A percentile compares a stretch with the other conserved stretches of the same genome.
Conservation (phyloP, 2,797 vertebrate genomes). For the Mallotus villosus region DNA sequence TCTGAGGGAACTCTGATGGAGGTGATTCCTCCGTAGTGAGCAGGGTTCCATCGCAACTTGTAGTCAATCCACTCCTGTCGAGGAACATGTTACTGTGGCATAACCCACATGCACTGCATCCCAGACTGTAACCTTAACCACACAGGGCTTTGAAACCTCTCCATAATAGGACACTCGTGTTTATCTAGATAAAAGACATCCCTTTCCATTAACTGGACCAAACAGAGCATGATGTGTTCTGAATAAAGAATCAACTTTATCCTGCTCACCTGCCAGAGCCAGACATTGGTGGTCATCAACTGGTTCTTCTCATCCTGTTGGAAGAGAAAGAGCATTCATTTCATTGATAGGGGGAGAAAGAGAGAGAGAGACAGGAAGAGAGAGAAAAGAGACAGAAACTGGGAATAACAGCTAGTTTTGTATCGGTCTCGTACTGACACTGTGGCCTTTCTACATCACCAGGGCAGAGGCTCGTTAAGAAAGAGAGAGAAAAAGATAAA, state of each 20-base stretch:
- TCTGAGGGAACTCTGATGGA: conserved; percentile 94
- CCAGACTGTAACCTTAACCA: background rate
- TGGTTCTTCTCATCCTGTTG: conserved; percentile 97
- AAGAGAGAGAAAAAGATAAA: conserved; percentile 3
- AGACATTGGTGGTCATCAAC: conserved; percentile 97
- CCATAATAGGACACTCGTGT: background rate
- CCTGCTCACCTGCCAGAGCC: conserved; percentile 90
- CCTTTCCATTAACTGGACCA: no score
- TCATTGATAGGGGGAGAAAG: background rate
- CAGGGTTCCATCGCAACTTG: conserved; percentile 92
- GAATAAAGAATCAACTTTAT: background rate
- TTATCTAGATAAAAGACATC: background rate
- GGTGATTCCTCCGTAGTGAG: conserved; percentile 89
- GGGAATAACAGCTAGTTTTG: conserved; percentile 21
- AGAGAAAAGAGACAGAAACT: conserved; percentile 24
- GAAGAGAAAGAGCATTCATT: conserved; percentile 31
- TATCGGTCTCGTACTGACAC: no score
- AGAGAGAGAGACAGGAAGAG: conserved; percentile 41
- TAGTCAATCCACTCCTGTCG: conserved; percentile 90
- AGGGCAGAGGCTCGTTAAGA: background rate
- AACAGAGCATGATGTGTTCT: no score
- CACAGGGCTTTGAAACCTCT: background rate
- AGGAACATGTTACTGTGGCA: background rate
- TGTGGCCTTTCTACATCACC: no score
- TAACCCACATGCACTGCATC: background rate